A percentile compares a stretch with the other conserved stretches of the same genome.
phyloP scores from a whole-genome alignment of 1,140 invertebrate species.

The Agrilus planipennis region DNA sequence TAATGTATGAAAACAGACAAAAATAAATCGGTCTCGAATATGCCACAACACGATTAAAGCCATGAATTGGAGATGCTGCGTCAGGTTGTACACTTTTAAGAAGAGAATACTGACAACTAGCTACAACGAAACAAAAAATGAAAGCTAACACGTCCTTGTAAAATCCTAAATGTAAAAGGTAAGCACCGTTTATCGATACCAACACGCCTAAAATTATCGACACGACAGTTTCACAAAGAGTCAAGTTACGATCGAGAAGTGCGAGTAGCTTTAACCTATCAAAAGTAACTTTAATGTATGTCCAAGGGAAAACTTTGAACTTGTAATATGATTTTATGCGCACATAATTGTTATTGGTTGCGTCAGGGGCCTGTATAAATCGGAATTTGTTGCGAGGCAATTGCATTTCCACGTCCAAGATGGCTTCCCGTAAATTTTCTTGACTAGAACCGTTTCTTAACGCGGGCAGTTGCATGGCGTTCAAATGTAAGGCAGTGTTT shows the following conservation, averaged over 20 bases:
- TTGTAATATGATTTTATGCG: conserved; percentile 76
- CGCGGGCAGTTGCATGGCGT: not conserved
- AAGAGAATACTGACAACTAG: conserved; percentile 93
- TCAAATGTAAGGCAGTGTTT: not conserved
- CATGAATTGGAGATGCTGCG: conserved; percentile 94
- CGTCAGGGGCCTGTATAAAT: conserved; percentile 28
- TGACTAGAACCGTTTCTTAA: conserved; percentile 1
- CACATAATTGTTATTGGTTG: conserved; percentile 18
- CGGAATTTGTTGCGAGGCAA: conserved; percentile 16
- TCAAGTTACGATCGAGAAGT: conserved; percentile 84
- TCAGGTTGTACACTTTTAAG: conserved; percentile 98
- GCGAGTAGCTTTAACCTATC: conserved; percentile 86
- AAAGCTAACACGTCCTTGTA: conserved; percentile 90
- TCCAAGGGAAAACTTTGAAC: conserved; percentile 61
- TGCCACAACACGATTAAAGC: conserved; percentile 92
- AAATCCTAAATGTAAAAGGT: conserved; percentile 72
- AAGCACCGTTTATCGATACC: conserved; percentile 74
- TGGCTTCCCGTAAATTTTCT: conserved; percentile 6
- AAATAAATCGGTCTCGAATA: conserved; percentile 94
- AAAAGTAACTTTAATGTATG: conserved; percentile 67
- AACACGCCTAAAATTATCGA: conserved; percentile 74
- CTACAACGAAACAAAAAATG: conserved; percentile 93
- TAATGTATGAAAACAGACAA: conserved; percentile 66
- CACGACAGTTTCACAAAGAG: conserved; percentile 70
- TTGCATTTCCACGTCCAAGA: conserved; percentile 13